Percentiles rank a stretch among this genome's conserved stretches.
Evolutionary conservation across 1,140 invertebrate genomes (phyloP).

Genomic region (Pissodes strobi): DNA sequence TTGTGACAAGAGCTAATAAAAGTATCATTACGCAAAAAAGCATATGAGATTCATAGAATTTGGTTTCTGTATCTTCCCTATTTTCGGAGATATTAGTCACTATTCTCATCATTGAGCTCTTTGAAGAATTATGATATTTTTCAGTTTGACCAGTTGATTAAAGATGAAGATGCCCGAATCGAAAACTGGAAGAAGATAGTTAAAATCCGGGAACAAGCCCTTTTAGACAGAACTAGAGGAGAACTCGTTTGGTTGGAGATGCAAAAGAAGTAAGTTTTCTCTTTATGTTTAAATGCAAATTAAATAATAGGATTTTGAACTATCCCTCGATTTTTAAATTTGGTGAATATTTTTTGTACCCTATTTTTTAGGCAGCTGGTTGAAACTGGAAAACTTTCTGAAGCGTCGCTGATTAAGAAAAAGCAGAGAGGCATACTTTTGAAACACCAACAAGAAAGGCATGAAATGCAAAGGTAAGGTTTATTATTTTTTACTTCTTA

Average conservation of each 20-base stretch:
- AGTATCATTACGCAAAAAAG: too few species aligned
- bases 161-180: constrained; percentile 52
- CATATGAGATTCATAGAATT: too few species aligned
- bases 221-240: constrained; percentile 52
- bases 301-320: too few species aligned
- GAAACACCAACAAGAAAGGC: constrained; percentile 51
- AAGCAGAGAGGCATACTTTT: constrained; percentile 54
- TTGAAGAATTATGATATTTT: constrained; percentile 24
- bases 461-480: constrained; percentile 53
- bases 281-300: too few species aligned
- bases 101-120: not conserved
- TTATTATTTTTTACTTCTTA: too few species aligned
- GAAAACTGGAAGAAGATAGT: constrained; percentile 52
- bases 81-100: not conserved
- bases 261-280: constrained; percentile 51
- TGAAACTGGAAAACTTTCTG: constrained; percentile 50
- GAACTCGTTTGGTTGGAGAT: constrained; percentile 54
- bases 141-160: constrained; percentile 54
- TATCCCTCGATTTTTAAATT: too few species aligned
- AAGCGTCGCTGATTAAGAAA: constrained; percentile 53
- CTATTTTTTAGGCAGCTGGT: constrained; percentile 48
- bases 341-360: too few species aligned
- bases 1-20: too few species aligned
- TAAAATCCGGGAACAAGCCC: constrained; percentile 51
- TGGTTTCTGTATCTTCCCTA: too few species aligned